Evolutionary conservation across 2,113 vertebrate species (phyloP).

Genomic region (Alaudala cheleensis): DNA sequence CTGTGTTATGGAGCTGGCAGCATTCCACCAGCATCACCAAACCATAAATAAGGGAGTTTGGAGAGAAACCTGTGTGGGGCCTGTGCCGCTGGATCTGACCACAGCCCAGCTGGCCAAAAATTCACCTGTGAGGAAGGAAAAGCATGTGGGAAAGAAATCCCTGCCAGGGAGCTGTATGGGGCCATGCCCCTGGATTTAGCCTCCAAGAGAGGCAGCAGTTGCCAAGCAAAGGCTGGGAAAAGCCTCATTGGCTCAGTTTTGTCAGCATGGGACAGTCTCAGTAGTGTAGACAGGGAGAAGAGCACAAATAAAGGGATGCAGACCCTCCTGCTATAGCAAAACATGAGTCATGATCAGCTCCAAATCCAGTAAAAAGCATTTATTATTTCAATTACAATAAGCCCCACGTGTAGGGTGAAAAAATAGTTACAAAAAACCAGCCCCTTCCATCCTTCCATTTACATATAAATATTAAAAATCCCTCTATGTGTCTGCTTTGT

Average conservation of each 20-base stretch:
- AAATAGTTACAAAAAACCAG: slow-evolving; percentile 55
- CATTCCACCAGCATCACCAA: background rate
- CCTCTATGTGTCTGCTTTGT: background rate
- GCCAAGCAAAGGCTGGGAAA: background rate
- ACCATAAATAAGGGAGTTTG: background rate
- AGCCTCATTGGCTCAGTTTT: background rate
- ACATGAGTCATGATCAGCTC: background rate
- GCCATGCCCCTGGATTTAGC: background rate
- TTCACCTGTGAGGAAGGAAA: background rate
- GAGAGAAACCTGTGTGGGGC: background rate
- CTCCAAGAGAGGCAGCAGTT: fast-evolving
- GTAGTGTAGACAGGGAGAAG: fast-evolving
- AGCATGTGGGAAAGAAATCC: background rate
- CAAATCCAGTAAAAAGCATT: slow-evolving; percentile 61
- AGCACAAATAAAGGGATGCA: background rate
- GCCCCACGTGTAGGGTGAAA: slow-evolving; percentile 35
- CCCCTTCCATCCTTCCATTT: slow-evolving; percentile 5
- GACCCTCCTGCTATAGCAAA: background rate
- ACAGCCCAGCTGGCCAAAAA: background rate
- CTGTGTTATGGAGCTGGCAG: background rate
- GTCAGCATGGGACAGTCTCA: background rate
- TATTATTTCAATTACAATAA: slow-evolving; percentile 72
- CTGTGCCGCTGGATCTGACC: background rate
- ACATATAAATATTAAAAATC: slow-evolving; percentile 35
- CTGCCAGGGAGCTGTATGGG: background rate